Percentiles rank a stretch among this genome's conserved stretches.
Evolutionary conservation across 2,113 vertebrate species (phyloP).

Genomic region (Chloroceryle aenea): DNA sequence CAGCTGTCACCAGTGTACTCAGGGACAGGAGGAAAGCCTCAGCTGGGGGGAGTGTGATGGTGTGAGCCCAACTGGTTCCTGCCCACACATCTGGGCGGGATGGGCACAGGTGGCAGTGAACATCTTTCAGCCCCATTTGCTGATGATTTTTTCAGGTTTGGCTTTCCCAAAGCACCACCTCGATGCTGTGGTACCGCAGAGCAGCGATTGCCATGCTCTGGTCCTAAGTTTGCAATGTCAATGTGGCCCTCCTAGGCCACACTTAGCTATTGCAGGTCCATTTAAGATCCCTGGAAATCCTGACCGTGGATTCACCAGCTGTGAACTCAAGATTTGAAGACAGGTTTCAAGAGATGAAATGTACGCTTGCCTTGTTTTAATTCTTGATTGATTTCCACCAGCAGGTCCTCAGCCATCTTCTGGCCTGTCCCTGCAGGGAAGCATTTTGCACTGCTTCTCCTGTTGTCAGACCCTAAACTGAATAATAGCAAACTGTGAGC

Average conservation of each 20-base stretch:
- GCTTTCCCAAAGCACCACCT: not conserved
- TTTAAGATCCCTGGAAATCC: not conserved
- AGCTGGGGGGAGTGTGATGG: rapidly evolving
- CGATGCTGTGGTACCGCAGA: not conserved
- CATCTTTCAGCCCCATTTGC: rapidly evolving
- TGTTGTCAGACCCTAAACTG: not conserved
- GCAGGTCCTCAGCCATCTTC: not conserved
- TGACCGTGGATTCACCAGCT: not conserved
- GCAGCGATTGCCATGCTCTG: not conserved
- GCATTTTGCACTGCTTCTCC: not conserved
- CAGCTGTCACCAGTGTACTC: not conserved
- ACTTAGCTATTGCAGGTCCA: not conserved
- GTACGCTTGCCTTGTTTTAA: not conserved
- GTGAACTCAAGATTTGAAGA: not conserved
- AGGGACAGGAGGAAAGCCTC: not conserved
- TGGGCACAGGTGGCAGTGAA: not conserved
- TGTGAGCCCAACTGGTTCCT: not conserved
- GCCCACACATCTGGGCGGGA: rapidly evolving
- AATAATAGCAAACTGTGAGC: not conserved
- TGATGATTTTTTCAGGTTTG: not conserved
- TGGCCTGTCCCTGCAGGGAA: not conserved
- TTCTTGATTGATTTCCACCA: not conserved
- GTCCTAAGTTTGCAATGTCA: not conserved
- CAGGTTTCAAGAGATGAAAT: not conserved
- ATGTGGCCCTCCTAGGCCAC: not conserved